Percentiles rank a stretch among this genome's conserved stretches.
Evolutionary conservation across 2,888 invertebrate species (phyloP).

Genomic region (Acrobasis consociella): DNA sequence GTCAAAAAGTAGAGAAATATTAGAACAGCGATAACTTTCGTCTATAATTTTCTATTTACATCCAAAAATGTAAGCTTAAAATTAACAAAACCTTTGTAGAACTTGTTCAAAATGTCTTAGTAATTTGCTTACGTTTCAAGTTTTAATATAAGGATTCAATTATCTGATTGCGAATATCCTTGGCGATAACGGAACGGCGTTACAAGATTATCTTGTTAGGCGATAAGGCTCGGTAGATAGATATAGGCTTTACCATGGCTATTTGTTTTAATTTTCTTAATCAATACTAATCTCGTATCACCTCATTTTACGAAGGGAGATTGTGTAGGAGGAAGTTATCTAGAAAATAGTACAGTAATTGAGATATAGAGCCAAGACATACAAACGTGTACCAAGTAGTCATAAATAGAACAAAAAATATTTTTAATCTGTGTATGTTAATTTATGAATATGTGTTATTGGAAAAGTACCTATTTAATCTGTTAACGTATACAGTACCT

Average conservation of each 20-base stretch:
- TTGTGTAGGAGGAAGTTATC: neutral
- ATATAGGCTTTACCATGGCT: neutral
- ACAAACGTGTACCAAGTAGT: too few species aligned
- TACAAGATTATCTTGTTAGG: slow-evolving; percentile 16
- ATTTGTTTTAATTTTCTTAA: slow-evolving; percentile 13
- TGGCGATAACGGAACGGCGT: slow-evolving; percentile 13
- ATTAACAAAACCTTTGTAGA: neutral
- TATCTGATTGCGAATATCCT: slow-evolving; percentile 20
- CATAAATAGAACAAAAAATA: too few species aligned
- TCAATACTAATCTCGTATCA: neutral
- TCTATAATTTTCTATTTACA: too few species aligned
- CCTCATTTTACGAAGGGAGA: neutral
- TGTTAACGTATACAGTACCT: too few species aligned
- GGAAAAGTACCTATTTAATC: too few species aligned
- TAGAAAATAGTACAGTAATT: neutral
- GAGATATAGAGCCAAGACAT: too few species aligned
- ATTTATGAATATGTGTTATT: too few species aligned
- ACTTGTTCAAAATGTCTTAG: neutral
- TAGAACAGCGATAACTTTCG: too few species aligned
- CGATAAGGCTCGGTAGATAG: slow-evolving; percentile 10
- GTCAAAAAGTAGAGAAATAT: too few species aligned
- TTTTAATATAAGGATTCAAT: slow-evolving; percentile 20
- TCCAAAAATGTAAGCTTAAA: too few species aligned
- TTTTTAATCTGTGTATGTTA: too few species aligned
- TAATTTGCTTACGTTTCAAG: slow-evolving; percentile 10